Conservation (phyloP, 2,888 invertebrate genomes). For the Ectobius pallidus region DNA sequence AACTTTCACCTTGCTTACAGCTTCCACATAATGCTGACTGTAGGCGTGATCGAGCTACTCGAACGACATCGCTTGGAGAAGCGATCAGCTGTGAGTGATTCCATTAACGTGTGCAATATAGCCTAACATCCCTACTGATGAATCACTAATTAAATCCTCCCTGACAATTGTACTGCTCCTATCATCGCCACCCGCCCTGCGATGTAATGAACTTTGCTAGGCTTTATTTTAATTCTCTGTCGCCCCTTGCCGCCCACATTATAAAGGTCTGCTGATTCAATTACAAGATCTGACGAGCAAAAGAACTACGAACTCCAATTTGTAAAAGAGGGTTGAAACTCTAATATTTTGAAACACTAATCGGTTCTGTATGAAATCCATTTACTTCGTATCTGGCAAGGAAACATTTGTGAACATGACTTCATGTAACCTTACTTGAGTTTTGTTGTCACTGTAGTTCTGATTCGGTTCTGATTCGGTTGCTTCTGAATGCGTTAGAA, state of each 20-base stretch:
- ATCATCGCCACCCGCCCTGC: background rate
- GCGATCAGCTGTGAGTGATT: conserved; percentile 31
- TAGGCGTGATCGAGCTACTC: background rate
- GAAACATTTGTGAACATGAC: too few species aligned
- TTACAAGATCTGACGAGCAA: too few species aligned
- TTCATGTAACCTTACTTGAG: too few species aligned
- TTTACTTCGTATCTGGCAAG: too few species aligned
- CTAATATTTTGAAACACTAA: too few species aligned
- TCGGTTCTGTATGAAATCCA: too few species aligned
- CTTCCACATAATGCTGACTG: background rate
- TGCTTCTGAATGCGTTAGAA: too few species aligned
- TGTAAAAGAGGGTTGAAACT: too few species aligned
- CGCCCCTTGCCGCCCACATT: background rate
- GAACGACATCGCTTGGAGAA: background rate
- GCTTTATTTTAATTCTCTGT: background rate
- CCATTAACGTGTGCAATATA: conserved; percentile 27
- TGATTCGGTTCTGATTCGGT: too few species aligned
- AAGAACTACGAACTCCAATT: too few species aligned
- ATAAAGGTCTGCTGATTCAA: background rate
- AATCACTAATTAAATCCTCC: conserved; percentile 20
- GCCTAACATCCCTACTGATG: conserved; percentile 10
- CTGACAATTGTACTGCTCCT: background rate
- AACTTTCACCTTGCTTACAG: background rate
- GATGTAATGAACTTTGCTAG: background rate
- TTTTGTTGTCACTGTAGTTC: too few species aligned